Conservation (phyloP, 2,113 vertebrate genomes). For the western clawed frog (Xenopus tropicalis) region DNA sequence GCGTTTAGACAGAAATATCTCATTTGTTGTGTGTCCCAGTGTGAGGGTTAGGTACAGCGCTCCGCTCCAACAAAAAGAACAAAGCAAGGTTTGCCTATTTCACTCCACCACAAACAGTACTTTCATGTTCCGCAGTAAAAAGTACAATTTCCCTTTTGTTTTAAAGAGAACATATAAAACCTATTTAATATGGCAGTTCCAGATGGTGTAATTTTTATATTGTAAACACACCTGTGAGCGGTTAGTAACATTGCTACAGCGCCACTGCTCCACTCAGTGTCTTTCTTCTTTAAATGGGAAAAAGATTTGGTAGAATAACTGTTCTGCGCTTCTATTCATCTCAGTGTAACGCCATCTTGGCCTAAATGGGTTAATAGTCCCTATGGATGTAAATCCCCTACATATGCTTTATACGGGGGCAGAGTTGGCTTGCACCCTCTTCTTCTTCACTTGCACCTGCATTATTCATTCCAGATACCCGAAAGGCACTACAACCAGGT, state of each 20-base stretch:
- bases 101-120: conserved; percentile 23
- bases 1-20: not conserved
- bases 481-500: too few species aligned
- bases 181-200: conserved; percentile 2
- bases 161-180: conserved; percentile 18
- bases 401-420: too few species aligned
- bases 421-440: too few species aligned
- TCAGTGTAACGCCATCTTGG: too few species aligned
- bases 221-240: conserved; percentile 33
- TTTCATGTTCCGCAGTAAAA: conserved; percentile 31
- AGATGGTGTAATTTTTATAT: conserved; percentile 10
- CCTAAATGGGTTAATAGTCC: too few species aligned
- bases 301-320: not conserved
- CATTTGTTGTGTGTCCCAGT: conserved; percentile 9
- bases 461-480: too few species aligned
- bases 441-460: too few species aligned
- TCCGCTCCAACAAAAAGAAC: conserved; percentile 4
- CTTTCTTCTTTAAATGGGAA: not conserved
- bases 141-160: conserved; percentile 31
- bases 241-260: conserved; percentile 1
- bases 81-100: conserved; percentile 23
- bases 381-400: too few species aligned
- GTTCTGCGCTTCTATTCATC: too few species aligned
- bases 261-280: not conserved
- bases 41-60: conserved; percentile 12